Conservation (phyloP, 53 echinoderm and acorn worm genomes). For the Hippasteria phrygiana region DNA sequence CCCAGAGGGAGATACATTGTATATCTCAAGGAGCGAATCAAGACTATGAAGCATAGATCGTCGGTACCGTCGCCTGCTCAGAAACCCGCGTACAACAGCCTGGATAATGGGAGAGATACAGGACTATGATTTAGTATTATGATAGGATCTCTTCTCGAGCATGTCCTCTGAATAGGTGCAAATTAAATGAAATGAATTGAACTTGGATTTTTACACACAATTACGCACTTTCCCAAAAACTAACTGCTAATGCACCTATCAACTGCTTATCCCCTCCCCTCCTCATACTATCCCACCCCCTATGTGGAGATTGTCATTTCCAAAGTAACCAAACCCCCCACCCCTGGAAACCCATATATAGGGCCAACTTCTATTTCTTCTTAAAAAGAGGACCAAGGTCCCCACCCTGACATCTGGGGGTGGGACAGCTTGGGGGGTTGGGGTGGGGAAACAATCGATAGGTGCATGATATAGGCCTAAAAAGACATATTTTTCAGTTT, state of each 20-base stretch:
- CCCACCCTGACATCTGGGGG: no score
- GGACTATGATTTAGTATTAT: neutral
- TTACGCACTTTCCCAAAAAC: neutral
- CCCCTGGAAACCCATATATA: no score
- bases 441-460: no score
- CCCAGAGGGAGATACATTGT: neutral
- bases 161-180: neutral
- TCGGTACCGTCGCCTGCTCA: constrained; percentile 70
- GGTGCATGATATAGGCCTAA: no score
- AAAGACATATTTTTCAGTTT: no score
- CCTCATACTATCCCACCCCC: no score
- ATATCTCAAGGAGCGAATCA: constrained; percentile 63
- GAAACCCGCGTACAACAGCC: constrained; percentile 88
- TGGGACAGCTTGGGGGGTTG: no score
- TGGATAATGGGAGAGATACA: neutral
- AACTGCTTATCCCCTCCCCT: neutral
- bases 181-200: no score
- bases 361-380: no score
- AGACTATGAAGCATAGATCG: constrained; percentile 71
- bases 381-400: no score
- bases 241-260: neutral
- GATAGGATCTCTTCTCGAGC: neutral
- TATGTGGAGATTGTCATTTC: no score
- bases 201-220: neutral
- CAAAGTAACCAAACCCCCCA: no score